phyloP scores from a whole-genome alignment of 2,113 vertebrate genomes.

The Mus pahari region DNA sequence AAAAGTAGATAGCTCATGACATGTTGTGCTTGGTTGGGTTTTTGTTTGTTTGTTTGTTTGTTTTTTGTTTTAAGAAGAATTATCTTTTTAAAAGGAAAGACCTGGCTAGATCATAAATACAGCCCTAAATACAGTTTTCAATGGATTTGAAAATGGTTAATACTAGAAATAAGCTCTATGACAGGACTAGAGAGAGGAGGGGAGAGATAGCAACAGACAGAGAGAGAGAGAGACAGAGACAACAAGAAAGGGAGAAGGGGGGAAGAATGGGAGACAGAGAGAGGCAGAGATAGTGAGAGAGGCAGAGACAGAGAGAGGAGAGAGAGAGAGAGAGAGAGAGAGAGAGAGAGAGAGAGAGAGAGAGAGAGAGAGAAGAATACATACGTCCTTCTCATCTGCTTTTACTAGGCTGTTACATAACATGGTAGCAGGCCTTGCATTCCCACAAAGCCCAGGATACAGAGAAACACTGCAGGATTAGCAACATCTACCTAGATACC shows the following conservation, averaged over 20 bases:
- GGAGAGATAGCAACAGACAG: background rate
- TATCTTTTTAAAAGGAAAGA: background rate
- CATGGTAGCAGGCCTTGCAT: background rate
- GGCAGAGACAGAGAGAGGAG: too few relatives aligned
- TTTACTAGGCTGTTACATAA: background rate
- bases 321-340: fast-evolving
- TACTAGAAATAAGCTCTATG: background rate
- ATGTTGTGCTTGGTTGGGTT: too few relatives aligned
- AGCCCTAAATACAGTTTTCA: background rate
- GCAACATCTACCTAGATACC: background rate
- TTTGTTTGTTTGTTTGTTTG: background rate
- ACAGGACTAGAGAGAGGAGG: background rate
- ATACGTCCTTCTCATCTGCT: background rate
- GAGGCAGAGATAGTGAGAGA: background rate
- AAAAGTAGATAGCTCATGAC: background rate
- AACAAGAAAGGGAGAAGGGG: background rate
- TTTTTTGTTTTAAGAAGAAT: background rate
- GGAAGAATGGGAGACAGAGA: background rate
- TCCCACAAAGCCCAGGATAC: background rate
- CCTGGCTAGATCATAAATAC: background rate
- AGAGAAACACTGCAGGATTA: background rate
- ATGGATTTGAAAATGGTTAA: background rate
- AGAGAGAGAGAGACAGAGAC: background rate
- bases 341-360: background rate
- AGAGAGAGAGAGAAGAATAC: background rate